A percentile compares a stretch with the other conserved stretches of the same genome.
Evolutionary conservation across 1,140 invertebrate genomes (phyloP).

Genomic region (Drosophila tsacasi): DNA sequence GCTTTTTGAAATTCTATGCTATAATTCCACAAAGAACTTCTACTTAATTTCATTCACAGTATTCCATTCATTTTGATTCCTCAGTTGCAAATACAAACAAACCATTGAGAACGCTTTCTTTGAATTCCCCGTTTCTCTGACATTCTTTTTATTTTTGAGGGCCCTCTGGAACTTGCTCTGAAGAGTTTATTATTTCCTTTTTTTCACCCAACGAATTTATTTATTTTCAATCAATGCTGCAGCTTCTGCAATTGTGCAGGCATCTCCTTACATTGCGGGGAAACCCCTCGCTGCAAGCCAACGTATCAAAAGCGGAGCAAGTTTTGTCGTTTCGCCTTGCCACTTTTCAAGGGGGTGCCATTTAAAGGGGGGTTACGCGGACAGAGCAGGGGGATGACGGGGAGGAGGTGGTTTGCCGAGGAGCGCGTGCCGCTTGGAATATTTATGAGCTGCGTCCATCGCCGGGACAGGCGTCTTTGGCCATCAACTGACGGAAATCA

Average conservation of each 20-base stretch:
- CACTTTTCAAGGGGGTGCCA: slow-evolving; percentile 35
- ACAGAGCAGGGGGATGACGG: too few species aligned
- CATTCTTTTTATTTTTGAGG: not conserved
- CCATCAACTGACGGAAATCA: slow-evolving; percentile 72
- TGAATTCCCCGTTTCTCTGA: slow-evolving; percentile 11
- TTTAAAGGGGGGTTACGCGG: not conserved
- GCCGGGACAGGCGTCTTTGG: slow-evolving; percentile 39
- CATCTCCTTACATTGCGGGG: slow-evolving; percentile 15
- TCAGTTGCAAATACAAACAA: slow-evolving; percentile 27
- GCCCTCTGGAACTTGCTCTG: slow-evolving; percentile 17
- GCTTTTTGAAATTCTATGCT: not conserved
- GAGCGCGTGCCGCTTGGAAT: slow-evolving; percentile 78
- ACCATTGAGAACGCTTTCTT: slow-evolving; percentile 26
- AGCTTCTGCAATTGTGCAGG: slow-evolving; percentile 19
- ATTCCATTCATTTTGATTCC: slow-evolving; percentile 33
- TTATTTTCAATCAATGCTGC: slow-evolving; percentile 79
- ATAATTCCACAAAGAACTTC: slow-evolving; percentile 16
- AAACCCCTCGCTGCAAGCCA: not conserved
- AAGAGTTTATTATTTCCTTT: slow-evolving; percentile 8
- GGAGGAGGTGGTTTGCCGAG: slow-evolving; percentile 28
- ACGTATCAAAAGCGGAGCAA: slow-evolving; percentile 51
- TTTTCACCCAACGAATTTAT: slow-evolving; percentile 54
- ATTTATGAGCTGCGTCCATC: slow-evolving; percentile 73
- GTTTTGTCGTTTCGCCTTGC: slow-evolving; percentile 72
- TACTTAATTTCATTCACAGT: slow-evolving; percentile 27